These are phyloP conservation scores for Hyalella azteca DNA, from an alignment of 2,888 invertebrate genomes.

Conservation along the genomic window DNA sequence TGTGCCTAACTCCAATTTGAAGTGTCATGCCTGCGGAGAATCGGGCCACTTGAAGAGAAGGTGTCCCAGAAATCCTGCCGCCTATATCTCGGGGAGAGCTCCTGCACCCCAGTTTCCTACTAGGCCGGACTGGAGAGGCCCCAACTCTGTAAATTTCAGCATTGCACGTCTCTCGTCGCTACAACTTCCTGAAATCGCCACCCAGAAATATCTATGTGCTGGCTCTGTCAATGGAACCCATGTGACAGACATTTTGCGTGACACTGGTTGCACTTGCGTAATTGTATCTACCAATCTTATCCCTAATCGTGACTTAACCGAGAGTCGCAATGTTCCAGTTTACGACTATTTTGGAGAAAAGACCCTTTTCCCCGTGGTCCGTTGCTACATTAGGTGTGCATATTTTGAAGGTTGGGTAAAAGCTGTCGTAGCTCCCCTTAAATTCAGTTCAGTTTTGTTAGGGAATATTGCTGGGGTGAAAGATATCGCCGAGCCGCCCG, in stretches of 20 bases:
- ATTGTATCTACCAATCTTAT: slow-evolving; percentile 24
- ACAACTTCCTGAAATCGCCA: neutral
- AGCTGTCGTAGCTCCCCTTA: slow-evolving; percentile 36
- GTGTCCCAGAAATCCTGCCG: slow-evolving; percentile 19
- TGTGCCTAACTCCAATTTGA: neutral
- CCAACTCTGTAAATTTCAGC: neutral
- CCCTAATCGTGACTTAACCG: neutral
- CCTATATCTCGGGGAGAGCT: neutral
- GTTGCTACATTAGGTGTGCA: neutral
- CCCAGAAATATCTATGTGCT: neutral
- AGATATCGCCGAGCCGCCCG: neutral
- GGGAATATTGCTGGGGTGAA: slow-evolving; percentile 15
- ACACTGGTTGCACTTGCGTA: slow-evolving; percentile 33
- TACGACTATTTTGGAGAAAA: slow-evolving; percentile 19
- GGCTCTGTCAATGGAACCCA: slow-evolving; percentile 16
- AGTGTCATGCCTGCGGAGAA: slow-evolving; percentile 6
- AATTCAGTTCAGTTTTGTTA: neutral
- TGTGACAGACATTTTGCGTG: slow-evolving; percentile 2
- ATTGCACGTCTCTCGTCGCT: neutral
- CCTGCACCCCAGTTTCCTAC: no score
- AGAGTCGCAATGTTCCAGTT: neutral
- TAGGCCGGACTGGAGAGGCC: neutral
- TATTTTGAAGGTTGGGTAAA: slow-evolving; percentile 27
- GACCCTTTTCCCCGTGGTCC: neutral
- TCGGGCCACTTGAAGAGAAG: neutral